Evolutionary conservation across 2,113 vertebrate genomes (phyloP), one percentile per base, ranked within the genome.

Genomic region (Prunella fulvescens): DNA sequence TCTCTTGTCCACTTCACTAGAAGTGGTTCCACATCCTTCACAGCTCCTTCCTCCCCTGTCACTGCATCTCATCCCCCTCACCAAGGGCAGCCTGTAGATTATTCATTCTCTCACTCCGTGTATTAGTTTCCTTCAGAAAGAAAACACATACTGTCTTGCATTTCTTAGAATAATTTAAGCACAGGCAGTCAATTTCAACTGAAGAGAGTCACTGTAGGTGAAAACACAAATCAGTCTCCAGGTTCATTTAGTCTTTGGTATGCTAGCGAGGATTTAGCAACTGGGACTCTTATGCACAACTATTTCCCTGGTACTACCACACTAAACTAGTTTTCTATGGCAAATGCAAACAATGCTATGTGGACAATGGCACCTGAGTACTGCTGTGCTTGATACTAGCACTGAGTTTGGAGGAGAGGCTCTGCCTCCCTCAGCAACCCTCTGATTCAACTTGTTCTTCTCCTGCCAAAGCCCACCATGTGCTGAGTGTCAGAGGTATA

Each of bases 271-370:
- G 58, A 80, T 39, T 54, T 54, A 61, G 35, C 40, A 88, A 31
- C 26, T 1, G 4, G 26, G 33, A 29, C 24, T 73, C 33, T 28
- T n/a, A 57, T 0, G 7, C 60, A n/a, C 31, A 24, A 18, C 57
- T 74, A 7, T 42, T 22, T 47, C 42, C 39, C 29, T 22, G 19
- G 10, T 33, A 70, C 44, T 18, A 73, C 12, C 54, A 20, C 22
- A 73, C 26, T 14, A 17, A 53, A 65, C 3, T 12, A 16, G 4
- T 57, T 74, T 74, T 73, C 56, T 23, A 2, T 10, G 37, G 35
- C 3, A 33, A 42, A 1, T 4, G 11, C 4, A 26, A 31, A 56
- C 71, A 96, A 56, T 1, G 1, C 0, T 5, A 60, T 1, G 29
- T 6, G 28, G 44, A n/a, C 31, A 60, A 65, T 0, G 2, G 35